phyloP scores from a whole-genome alignment of 2,888 invertebrate species.

The Drosophila anceps region DNA sequence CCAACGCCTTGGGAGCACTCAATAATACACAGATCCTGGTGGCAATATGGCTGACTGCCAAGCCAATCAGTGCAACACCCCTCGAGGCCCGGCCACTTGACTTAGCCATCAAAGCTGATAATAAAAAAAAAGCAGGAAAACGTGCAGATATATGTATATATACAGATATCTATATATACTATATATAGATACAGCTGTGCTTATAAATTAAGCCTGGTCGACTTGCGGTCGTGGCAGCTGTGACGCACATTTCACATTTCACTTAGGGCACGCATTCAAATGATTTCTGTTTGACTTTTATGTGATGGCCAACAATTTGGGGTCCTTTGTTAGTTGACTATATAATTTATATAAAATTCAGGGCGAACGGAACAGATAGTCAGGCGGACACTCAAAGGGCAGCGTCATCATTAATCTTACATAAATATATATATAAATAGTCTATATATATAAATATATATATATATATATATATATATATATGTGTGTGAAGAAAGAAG shows the following conservation, averaged over 20 bases:
- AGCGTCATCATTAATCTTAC: conserved; percentile 46
- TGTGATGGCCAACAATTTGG: conserved; percentile 31
- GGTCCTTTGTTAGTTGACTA: conserved; percentile 37
- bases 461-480: too few species aligned
- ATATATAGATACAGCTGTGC: conserved; percentile 16
- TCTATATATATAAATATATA: conserved; percentile 1
- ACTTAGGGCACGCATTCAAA: conserved; percentile 27
- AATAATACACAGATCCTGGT: conserved; percentile 13
- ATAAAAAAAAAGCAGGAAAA: neutral
- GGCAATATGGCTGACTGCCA: conserved; percentile 19
- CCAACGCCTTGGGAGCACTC: conserved; percentile 33
- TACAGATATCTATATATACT: neutral
- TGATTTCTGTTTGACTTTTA: conserved; percentile 11
- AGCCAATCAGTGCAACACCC: conserved; percentile 63
- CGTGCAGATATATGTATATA: conserved; percentile 1
- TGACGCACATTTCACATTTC: conserved; percentile 35
- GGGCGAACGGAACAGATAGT: conserved; percentile 1
- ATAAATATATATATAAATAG: neutral
- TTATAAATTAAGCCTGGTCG: conserved; percentile 46
- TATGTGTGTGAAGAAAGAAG: neutral
- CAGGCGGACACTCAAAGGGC: conserved; percentile 2
- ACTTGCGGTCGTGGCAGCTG: conserved; percentile 16
- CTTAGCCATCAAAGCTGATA: conserved; percentile 30
- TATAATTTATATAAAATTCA: conserved; percentile 72
- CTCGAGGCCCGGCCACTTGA: conserved; percentile 21